Evolutionary conservation across 2,888 invertebrate genomes (phyloP), one percentile per base, ranked within the genome.

Genomic region (Andrena flavipes): DNA sequence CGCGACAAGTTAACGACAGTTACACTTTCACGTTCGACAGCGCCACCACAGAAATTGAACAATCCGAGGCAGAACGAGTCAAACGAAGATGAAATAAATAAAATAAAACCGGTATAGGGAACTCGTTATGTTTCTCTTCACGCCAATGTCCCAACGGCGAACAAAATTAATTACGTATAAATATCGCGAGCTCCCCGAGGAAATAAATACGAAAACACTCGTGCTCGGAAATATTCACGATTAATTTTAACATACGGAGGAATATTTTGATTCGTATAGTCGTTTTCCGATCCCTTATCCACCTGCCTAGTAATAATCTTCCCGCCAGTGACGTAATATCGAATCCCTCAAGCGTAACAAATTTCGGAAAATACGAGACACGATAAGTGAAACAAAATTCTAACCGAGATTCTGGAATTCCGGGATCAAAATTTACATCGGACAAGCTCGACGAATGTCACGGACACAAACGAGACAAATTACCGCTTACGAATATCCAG

Each of bases 71-170:
- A 51, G 51, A 29, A n/a, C 26, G 60, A 70, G 70, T 67, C 30
- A 73, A 83, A 74, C 56, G 73, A 74, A 60, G 69, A 78, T 74
- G 71, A 83, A 83, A 77, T 74, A 75, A 80, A 75, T 71, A 68
- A 67, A 76, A 72, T 73, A 85, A 79, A 87, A 84, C 72, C 78
- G 83, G 83, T 70, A 70, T 63, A 68, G 74, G 74, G 10, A 84
- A 82, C 75, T 80, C 68, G 67, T 81, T 76, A 68, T 42, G 69
- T 71, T 77, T 77, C 72, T 77, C 23, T 73, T 65, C 68, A 29
- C n/a, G 8, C 20, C 54, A 67, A 54, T 63, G 56, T 67, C 23
- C 26, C 48, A 49, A 60, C 63, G 33, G 69, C n/a, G 60, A 63
- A 29, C 33, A 54, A 68, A 65, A 77, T 54, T 26, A 76, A 71